Evolutionary conservation across 2,797 vertebrate species (phyloP), one percentile per base, ranked within the genome.

Genomic region (Danio aesculapii): DNA sequence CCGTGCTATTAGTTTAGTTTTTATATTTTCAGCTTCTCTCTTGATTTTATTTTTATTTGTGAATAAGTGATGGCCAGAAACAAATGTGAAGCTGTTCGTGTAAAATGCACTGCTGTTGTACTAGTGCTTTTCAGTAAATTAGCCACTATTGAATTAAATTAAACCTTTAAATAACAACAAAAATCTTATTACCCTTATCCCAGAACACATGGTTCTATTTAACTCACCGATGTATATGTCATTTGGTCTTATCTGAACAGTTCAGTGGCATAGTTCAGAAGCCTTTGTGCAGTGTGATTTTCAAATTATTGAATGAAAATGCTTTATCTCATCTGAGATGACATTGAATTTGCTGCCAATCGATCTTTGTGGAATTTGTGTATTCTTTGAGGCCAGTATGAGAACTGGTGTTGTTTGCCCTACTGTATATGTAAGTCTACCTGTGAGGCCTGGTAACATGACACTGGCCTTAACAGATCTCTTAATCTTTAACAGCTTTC

Each of bases 251-350:
- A 66, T 77, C 63, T 58, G 52, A 77, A 67, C 62, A 67, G 41
- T 67, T 39, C 43, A 14, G 49, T 58, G 52, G 16, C 14, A 77
- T 67, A n/a, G 58, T 68, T 68, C 14, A 30, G 52, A 77, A 47
- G 43, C 39, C 4, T 53, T 41, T 41, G 47, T 44, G 14, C 8
- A 47, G 3, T 47, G 13, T 11, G n/a, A 44, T 68, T 19, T 46
- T 47, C 2, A 39, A 49, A 39, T 74, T 61, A 1, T 44, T 47
- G 57, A 49, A 3, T 61, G 19, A 58, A 13, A 10, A 21, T 44
- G 3, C 30, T 58, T 0, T 1, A 4, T 67, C 21, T 39, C 13
- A 69, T 52, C 4, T 2, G 43, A 14, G 8, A 61, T 61, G 6
- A 13, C 19, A 58, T 4, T 74, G 44, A 61, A 39, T 47, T 30